Evolutionary conservation across 2,888 invertebrate species (phyloP), one percentile per base, ranked within the genome.

Genomic region (Lathronympha strigana): DNA sequence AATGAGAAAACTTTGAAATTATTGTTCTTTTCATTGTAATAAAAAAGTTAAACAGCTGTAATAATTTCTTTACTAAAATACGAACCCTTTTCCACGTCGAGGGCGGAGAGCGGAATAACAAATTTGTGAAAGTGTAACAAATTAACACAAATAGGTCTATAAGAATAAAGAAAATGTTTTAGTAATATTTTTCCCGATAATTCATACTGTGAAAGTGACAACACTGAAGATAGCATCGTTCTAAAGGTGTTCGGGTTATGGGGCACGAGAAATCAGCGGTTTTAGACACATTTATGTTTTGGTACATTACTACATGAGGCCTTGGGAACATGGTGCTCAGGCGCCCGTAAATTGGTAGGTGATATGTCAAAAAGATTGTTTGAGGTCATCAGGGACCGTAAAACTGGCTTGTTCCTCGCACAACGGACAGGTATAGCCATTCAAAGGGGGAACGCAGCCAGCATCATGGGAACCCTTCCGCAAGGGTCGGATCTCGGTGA

Each of bases 121-220:
- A 47, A 58, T 47, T 49, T 15, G n/a, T 25, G 25, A 40, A 51
- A 47, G n/a, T 25, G 47, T 31, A 45, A 21, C 51, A 61, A 61
- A 51, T 50, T 51, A 51, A 28, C 23, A 58, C 49, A 31, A 61
- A 61, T 51, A 31, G 51, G 40, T 61, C 31, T 61, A 61, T 53
- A n/a, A 53, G 17, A 61, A 13, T 53, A 40, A 47, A 53, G 23
- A 53, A 45, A 57, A 53, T 43, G 43, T 62, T 43, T 62, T 62
- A 45, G 61, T 33, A 33, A 53, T 36, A 62, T 38, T 63, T 63
- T 55, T 63, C 47, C 36, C 53, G 77, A 79, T 83, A 81, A 81
- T 82, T 83, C 79, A 77, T 77, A 74, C 76, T 76, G 76, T 77
- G 71, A 77, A 73, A 73, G 76, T 75, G 76, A 79, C 76, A 77